phyloP scores from a whole-genome alignment of 2,797 vertebrate species.

The Chelidonichthys spinosus region DNA sequence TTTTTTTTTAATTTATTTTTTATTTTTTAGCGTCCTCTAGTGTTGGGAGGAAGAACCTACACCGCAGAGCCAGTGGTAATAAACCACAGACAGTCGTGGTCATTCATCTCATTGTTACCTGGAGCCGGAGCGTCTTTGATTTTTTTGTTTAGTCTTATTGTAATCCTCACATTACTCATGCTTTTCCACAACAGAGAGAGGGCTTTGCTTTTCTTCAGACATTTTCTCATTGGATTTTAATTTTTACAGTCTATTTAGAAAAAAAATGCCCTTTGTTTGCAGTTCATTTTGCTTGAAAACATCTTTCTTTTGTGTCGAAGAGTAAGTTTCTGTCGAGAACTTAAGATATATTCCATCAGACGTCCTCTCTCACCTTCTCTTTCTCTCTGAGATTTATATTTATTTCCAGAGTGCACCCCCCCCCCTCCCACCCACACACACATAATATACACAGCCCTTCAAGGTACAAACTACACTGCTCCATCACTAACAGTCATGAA shows the following conservation, averaged over 20 bases:
- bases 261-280: background rate
- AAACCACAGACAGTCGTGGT: background rate
- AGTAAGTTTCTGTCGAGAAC: background rate
- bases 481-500: conserved; percentile 67
- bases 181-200: background rate
- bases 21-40: background rate
- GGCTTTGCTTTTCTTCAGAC: background rate
- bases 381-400: conserved; percentile 49
- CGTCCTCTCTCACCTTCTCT: background rate
- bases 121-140: background rate
- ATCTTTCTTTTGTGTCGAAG: background rate
- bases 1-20: background rate
- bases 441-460: conserved; percentile 29
- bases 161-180: background rate
- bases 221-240: background rate
- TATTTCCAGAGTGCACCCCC: conserved; percentile 40
- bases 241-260: background rate
- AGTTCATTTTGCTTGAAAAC: background rate
- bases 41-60: background rate
- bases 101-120: background rate
- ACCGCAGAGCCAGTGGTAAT: background rate
- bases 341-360: conserved; percentile 4
- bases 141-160: background rate
- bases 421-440: conserved; percentile 29
- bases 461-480: conserved; percentile 52